Evolutionary conservation across 2,797 vertebrate genomes (phyloP), one percentile per base, ranked within the genome.

Genomic region (Lacerta agilis): DNA sequence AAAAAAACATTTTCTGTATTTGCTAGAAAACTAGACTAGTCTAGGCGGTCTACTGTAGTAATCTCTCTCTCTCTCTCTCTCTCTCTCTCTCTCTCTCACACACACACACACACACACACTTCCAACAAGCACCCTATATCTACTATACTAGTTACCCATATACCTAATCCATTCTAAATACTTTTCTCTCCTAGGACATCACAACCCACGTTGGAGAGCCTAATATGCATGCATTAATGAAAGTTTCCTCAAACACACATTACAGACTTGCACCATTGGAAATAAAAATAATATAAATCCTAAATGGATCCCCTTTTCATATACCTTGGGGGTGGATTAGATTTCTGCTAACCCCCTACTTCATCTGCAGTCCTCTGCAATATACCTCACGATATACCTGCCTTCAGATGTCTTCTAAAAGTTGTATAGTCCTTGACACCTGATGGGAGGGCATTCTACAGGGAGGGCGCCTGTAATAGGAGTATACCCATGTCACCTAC

Each of bases 1-100:
- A 10, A 78, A 20, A 81, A 67, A n/a, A 87, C 87, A 90, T 80
- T 69, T 79, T 66, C 38, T 64, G 55, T 55, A 85, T 69, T 83
- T 38, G 84, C 77, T 5, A n/a, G 75, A 11, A 91, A 75, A 86
- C 58, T 41, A 87, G 82, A 49, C 67, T 92, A 69, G 25, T 27
- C 3, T 55, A 0, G 67, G 17, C 13, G 43, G 1, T 43, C 90
- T 90, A 45, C 79, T 36, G 33, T 58, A 85, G 10, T 4, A 55
- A 55, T 55, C 3, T 13, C 11, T 49, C 49, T 13, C 11, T 49
- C 49, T 49, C 49, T 49, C 13, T 49, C 45, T 49, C 45, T 13
- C 45, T 49, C 36, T 38, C 45, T 11, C 45, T 45, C 45, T 11
- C 45, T 45, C 10, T 45, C 43, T 45, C 1, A 45, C 43, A 45